Evolutionary conservation across 1,140 invertebrate genomes (phyloP), one percentile per base, ranked within the genome.

Genomic region (Adoxophyes honmai): DNA sequence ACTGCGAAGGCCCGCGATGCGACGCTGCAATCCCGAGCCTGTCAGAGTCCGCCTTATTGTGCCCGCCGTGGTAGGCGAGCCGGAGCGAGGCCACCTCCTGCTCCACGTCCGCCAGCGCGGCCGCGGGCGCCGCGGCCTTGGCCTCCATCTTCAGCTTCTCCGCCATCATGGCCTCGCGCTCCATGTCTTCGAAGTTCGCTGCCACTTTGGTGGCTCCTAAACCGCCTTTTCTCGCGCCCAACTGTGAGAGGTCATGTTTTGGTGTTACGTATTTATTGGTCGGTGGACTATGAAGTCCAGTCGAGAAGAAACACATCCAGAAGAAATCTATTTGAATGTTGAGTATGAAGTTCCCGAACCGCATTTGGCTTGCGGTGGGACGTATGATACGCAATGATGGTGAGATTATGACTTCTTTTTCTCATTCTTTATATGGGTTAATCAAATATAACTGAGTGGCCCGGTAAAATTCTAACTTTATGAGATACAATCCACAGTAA

Each of bases 141-240:
- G 59, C 94, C 83, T 92, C 88, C 74, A 92, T 87, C 74, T 93
- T 94, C 10, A 93, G 86, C 78, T 96, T 93, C 81, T 97, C 96
- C 21, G 93, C 92, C 65, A 96, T 91, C 64, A 94, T 93, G 0
- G 96, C 97, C 75, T 96, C 94, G 70, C 93, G 93, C 89, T 99
- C 98, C 39, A 99, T 94, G 74, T 98, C 98, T n/a, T 95, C 95
- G 87, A 99, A 99, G 87, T 99, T 98, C 9, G 95, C 92, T 71
- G 94, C 96, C 4, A 99, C 96, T 86, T 96, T 96, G 55, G 97
- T 98, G n/a, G 98, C 98, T 55, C 98, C 98, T n/a, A 99, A 86
- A 1, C 97, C 96, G 37, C 92, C 92, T 84, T 96, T 98, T 76
- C 97, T 98, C 0, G 91, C 93, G 9, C 96, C 96, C 57, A 97